Percentiles rank a stretch among this genome's conserved stretches.
Evolutionary conservation across 2,888 invertebrate species (phyloP).

Genomic region (Heliconius erato): DNA sequence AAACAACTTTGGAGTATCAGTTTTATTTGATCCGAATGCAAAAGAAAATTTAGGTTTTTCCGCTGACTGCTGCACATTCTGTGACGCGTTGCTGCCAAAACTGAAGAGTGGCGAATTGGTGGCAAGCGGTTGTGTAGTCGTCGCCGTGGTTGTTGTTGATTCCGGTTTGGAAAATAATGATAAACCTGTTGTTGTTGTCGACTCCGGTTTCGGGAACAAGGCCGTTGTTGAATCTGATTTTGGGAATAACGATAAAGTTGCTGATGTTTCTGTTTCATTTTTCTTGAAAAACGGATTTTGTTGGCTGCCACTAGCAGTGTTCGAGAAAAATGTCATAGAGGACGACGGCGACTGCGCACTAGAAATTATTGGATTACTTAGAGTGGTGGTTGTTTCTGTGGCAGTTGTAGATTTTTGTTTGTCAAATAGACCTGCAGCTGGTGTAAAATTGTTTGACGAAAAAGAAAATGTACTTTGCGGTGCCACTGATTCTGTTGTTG

Average conservation of each 20-base stretch:
- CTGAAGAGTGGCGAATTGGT: slow-evolving; percentile 63
- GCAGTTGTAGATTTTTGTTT: slow-evolving; percentile 49
- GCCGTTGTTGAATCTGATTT: slow-evolving; percentile 54
- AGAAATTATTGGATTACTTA: slow-evolving; percentile 52
- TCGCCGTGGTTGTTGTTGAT: slow-evolving; percentile 47
- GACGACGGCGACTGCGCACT: slow-evolving; percentile 43
- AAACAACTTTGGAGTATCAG: slow-evolving; percentile 56
- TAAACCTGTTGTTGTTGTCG: slow-evolving; percentile 47
- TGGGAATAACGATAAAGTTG: slow-evolving; percentile 56
- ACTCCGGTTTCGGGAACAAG: slow-evolving; percentile 58
- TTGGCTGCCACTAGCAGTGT: slow-evolving; percentile 47
- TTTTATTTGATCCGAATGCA: slow-evolving; percentile 62
- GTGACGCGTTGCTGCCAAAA: slow-evolving; percentile 60
- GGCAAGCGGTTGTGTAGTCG: slow-evolving; percentile 33
- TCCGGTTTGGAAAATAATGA: slow-evolving; percentile 59
- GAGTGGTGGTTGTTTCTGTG: slow-evolving; percentile 23
- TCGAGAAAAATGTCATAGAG: slow-evolving; percentile 52
- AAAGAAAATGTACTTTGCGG: slow-evolving; percentile 58
- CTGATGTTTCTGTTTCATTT: slow-evolving; percentile 46
- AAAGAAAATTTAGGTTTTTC: slow-evolving; percentile 72
- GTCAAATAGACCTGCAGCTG: slow-evolving; percentile 55
- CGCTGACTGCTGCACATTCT: slow-evolving; percentile 51
- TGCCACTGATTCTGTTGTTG: slow-evolving; percentile 48
- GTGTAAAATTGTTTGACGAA: slow-evolving; percentile 48
- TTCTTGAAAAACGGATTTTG: slow-evolving; percentile 58